Evolutionary conservation across 1,140 invertebrate species (phyloP).

Genomic region (Bombus sylvicola): DNA sequence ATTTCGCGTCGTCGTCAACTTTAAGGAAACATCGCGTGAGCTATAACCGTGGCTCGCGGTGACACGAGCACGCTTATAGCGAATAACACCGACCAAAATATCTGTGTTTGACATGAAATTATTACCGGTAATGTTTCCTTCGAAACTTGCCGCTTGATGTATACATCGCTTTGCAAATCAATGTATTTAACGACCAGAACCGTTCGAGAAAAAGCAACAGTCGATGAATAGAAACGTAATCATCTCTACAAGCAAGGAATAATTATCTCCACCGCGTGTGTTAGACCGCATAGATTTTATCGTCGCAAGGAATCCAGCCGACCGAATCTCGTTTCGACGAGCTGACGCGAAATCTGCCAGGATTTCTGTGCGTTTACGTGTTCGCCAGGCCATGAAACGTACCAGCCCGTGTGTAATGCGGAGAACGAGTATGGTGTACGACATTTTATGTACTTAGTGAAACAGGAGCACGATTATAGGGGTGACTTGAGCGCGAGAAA

Average conservation of each 20-base stretch:
- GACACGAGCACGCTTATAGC: background rate
- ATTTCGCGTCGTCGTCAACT: background rate
- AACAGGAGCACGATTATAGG: background rate
- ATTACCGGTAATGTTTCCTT: background rate
- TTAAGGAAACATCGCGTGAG: background rate
- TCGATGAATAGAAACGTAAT: background rate
- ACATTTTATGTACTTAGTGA: background rate
- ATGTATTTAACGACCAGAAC: background rate
- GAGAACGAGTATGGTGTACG: background rate
- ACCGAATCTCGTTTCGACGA: background rate
- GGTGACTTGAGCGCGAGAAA: background rate
- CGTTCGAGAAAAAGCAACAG: background rate
- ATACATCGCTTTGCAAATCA: conserved; percentile 15
- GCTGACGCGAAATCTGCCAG: background rate
- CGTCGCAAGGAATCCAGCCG: background rate
- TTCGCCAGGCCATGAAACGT: background rate
- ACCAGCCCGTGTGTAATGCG: too few relatives aligned
- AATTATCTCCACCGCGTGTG: background rate
- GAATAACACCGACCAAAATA: background rate
- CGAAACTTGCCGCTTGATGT: background rate
- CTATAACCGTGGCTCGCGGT: background rate
- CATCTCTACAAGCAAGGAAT: background rate
- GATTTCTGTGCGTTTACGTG: background rate
- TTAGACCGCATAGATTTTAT: background rate
- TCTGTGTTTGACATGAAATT: conserved; percentile 34